A percentile compares a stretch with the other conserved stretches of the same genome.
These are phyloP conservation scores for Scaptomyza caliginosa DNA, from an alignment of 2,888 invertebrate genomes.

Conservation along the genomic window DNA sequence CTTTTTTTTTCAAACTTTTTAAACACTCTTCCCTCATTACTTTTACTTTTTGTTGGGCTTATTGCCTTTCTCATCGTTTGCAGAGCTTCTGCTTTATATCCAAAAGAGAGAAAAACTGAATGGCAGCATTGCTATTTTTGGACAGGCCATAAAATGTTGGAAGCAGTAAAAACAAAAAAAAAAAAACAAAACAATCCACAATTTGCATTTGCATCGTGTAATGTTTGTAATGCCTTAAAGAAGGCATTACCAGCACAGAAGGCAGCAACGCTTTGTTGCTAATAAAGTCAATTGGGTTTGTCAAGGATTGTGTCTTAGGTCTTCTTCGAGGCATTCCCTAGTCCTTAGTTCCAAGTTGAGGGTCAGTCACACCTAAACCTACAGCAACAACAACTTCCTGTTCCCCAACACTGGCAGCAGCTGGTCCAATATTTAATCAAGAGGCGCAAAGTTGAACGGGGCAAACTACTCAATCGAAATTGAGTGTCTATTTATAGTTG, in stretches of 20 bases:
- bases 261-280: too few species aligned
- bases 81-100: background rate
- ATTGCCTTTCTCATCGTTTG: background rate
- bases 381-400: conserved; percentile 46
- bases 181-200: too few species aligned
- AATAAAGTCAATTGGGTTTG: too few species aligned
- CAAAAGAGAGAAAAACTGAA: conserved; percentile 7
- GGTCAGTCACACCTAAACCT: conserved; percentile 39
- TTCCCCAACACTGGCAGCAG: conserved; percentile 34
- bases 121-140: conserved; percentile 43
- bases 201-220: conserved; percentile 17
- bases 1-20: too few species aligned
- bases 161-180: too few species aligned
- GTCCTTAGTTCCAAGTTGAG: conserved; percentile 52
- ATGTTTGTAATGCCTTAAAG: background rate
- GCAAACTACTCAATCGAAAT: conserved; percentile 24
- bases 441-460: background rate
- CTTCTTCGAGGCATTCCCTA: too few species aligned
- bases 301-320: too few species aligned
- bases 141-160: conserved; percentile 34
- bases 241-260: background rate
- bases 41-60: background rate
- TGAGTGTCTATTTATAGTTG: conserved; percentile 45
- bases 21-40: background rate
- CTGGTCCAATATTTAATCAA: conserved; percentile 49